Conservation (phyloP, 2,797 vertebrate genomes). For the Gallinago solitaria region DNA sequence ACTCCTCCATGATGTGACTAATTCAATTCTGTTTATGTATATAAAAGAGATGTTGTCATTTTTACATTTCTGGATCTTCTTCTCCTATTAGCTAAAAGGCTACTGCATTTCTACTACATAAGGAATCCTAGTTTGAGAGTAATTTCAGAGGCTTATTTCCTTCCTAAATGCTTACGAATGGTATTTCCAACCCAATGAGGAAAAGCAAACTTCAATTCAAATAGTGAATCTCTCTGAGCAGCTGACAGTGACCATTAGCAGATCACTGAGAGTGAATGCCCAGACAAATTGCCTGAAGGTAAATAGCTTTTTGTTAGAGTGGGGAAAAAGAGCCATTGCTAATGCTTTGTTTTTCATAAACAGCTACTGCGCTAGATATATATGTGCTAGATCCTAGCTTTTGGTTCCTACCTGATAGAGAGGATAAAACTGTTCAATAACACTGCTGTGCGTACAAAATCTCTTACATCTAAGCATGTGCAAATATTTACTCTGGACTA, state of each 20-base stretch:
- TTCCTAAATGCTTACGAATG: not conserved
- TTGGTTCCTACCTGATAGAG: constrained; percentile 78
- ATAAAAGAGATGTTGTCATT: not conserved
- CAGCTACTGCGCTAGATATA: not conserved
- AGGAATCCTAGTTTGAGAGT: not conserved
- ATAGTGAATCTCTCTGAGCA: not conserved
- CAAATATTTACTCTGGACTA: constrained; percentile 83
- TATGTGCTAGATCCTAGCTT: not conserved
- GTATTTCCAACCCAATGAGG: not conserved
- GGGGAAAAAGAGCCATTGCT: not conserved
- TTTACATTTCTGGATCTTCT: not conserved
- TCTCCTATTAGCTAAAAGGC: not conserved
- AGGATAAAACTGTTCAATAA: constrained; percentile 75
- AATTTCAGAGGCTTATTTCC: not conserved
- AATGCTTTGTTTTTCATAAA: not conserved
- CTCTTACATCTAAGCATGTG: constrained; percentile 82
- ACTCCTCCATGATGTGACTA: constrained; percentile 72
- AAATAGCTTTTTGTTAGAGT: not conserved
- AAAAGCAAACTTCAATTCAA: not conserved
- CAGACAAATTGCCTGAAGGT: not conserved
- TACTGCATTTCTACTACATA: not conserved
- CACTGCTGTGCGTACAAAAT: constrained; percentile 76
- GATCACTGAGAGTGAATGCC: not conserved
- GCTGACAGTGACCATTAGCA: not conserved
- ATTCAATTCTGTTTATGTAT: constrained; percentile 59